Base-by-base conservation (phyloP, 1,140 invertebrate genomes). In the Drosophila triauraria region DNA sequence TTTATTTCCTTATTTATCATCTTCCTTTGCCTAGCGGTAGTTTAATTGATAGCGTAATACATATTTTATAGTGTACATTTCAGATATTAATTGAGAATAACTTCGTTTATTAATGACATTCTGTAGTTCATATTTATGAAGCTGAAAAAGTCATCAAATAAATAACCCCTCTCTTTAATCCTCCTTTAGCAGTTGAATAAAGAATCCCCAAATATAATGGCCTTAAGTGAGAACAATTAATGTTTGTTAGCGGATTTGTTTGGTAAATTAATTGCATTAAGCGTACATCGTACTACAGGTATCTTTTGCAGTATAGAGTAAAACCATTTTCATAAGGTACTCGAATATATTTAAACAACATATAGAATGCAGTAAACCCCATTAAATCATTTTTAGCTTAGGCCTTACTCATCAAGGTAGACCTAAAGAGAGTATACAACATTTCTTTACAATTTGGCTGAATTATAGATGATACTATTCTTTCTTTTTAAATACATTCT, bases 191-290 rank as follows among this genome's bases (percentile, higher is more conserved):
- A 77, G 71, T 75, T 75, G 70, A 61, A 51, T 63, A 63, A 80
- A 70, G 67, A 71, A 23, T 6, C 67, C 20, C 67, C 43, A 64
- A 47, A 47, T 23, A 35, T 30, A 68, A 38, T 51, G 61, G 35
- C 60, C 67, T 70, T 67, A 58, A 63, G 67, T 42, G 57, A 38
- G 58, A 64, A 38, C 23, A 38, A 75, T 59, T 56, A 75, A 63
- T 51, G 40, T 50, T 58, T 69, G 51, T 75, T 78, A 82, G 80
- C 63, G 69, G 75, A 82, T 78, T 81, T 78, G 63, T 65, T 82
- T 82, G 80, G 80, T 83, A 82, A 81, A 82, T 78, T 78, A 68
- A 60, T 78, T 81, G 60, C 56, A 71, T 61, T 70, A 75, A 65
- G 60, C 40, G 54, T 50, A 62, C 25, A 48, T 32, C 53, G 71